Evolutionary conservation across 2,888 invertebrate genomes (phyloP), one percentile per base, ranked within the genome.

Genomic region (Agriopis marginaria): DNA sequence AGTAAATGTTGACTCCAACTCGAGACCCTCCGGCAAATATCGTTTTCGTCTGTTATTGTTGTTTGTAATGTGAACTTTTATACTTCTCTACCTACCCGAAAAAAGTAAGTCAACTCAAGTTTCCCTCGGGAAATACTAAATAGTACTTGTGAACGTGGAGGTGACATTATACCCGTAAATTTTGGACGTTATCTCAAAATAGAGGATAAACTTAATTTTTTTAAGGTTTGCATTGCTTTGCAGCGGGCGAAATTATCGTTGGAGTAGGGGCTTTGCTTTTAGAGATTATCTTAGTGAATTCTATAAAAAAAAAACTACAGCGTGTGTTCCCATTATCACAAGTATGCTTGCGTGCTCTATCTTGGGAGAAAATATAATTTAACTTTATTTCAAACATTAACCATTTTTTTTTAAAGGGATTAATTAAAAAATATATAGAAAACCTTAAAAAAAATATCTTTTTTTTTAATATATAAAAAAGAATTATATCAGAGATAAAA

Each of bases 1-100:
- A 64, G 77, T 70, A 77, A 81, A 81, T 79, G 76, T 81, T 79
- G 77, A 81, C 79, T 78, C 69, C 69, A 69, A 64, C 71, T 75
- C 71, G 73, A 77, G 74, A 77, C 76, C 76, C 77, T 72, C 71
- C 71, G 72, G 76, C 72, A 76, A 77, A 76, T 76, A 75, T 71
- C 73, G 73, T 77, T 77, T 77, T 75, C 70, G 66, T 61, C 67
- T 70, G 72, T 78, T 77, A 77, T 77, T 75, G 72, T 78, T 77
- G 76, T 79, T 75, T 73, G 73, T 77, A 73, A 74, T 75, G 70
- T 55, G 49, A 76, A 75, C 69, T 76, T 77, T 78, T 76, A 70
- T 70, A 63, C 72, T 73, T 73, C 68, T 76, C 75, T 65, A 69
- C 63, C 69, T 73, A 63, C 66, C 61, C 53, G 45, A 72, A 67